A percentile compares a stretch with the other conserved stretches of the same genome.
Conservation (phyloP, 2,797 vertebrate genomes). For the Fistularia tabacaria region DNA sequence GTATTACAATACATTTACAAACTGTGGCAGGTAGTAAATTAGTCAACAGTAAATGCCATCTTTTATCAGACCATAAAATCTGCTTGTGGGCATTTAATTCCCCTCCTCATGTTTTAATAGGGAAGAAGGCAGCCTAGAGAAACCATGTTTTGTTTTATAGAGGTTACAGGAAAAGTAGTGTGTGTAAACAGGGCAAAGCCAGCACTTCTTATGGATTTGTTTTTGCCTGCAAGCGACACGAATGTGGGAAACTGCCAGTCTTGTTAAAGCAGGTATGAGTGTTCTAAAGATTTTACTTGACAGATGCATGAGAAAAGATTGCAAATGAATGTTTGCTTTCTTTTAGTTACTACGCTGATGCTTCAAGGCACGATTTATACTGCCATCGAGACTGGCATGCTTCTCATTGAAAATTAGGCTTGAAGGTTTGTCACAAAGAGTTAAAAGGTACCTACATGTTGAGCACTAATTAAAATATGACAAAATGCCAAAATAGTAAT, state of each 20-base stretch:
- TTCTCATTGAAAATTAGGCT: conserved; percentile 28
- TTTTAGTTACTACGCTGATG: conserved; percentile 51
- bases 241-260: conserved; percentile 51
- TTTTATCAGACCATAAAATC: conserved; percentile 82
- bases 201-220: conserved; percentile 63
- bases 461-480: conserved; percentile 10
- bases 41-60: conserved; percentile 76
- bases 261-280: conserved; percentile 63
- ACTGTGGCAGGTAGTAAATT: conserved; percentile 76
- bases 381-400: conserved; percentile 12
- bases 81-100: conserved; percentile 77
- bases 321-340: conserved; percentile 63
- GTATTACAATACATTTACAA: conserved; percentile 69
- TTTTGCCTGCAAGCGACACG: conserved; percentile 69
- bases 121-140: conserved; percentile 68
- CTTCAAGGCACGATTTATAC: conserved; percentile 43
- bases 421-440: conserved; percentile 11
- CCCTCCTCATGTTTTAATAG: conserved; percentile 66
- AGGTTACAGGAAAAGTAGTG: conserved; percentile 66
- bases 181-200: conserved; percentile 63
- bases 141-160: conserved; percentile 67
- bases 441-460: conserved; percentile 19
- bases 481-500: conserved; percentile 4
- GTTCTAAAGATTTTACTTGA: conserved; percentile 64
- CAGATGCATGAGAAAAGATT: conserved; percentile 57